A percentile compares a stretch with the other conserved stretches of the same genome.
phyloP scores from a whole-genome alignment of 2,888 invertebrate genomes.

The Drosophila histrio region DNA sequence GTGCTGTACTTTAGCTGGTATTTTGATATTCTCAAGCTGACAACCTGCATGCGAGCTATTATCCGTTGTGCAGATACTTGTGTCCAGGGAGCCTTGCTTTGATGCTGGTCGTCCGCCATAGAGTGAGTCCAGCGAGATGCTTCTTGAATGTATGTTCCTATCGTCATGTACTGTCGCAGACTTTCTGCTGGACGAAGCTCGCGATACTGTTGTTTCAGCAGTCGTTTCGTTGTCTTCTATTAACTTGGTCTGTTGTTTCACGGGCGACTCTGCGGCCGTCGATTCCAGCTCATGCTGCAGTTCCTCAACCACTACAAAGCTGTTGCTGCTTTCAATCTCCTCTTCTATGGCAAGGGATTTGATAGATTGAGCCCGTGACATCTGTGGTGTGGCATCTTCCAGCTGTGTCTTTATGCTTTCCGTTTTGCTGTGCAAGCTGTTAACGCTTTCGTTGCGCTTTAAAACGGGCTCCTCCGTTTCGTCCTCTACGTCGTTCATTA shows the following conservation, averaged over 20 bases:
- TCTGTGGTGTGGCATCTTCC: conserved; percentile 69
- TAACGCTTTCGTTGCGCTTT: conserved; percentile 68
- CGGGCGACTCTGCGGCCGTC: conserved; percentile 1
- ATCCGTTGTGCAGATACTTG: conserved; percentile 73
- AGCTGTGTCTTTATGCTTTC: conserved; percentile 78
- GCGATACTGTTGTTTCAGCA: background rate
- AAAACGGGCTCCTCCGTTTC: conserved; percentile 43
- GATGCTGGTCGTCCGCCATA: conserved; percentile 65
- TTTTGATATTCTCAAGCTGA: conserved; percentile 41
- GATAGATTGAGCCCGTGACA: conserved; percentile 82
- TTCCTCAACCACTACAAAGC: conserved; percentile 67
- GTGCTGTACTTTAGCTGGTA: conserved; percentile 50
- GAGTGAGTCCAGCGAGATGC: conserved; percentile 77
- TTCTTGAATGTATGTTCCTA: conserved; percentile 41
- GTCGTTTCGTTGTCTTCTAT: conserved; percentile 3
- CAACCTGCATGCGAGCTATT: conserved; percentile 75
- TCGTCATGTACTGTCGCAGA: no score
- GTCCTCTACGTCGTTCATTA: conserved; percentile 62
- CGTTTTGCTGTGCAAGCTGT: conserved; percentile 74
- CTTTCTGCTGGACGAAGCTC: conserved; percentile 17
- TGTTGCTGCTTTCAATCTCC: conserved; percentile 78
- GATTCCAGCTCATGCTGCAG: conserved; percentile 47
- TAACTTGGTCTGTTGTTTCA: conserved; percentile 1
- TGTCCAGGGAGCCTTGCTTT: conserved; percentile 59
- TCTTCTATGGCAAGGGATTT: conserved; percentile 85